A percentile compares a stretch with the other conserved stretches of the same genome.
Evolutionary conservation across 2,113 vertebrate species (phyloP).

Genomic region (Pongo pygmaeus): DNA sequence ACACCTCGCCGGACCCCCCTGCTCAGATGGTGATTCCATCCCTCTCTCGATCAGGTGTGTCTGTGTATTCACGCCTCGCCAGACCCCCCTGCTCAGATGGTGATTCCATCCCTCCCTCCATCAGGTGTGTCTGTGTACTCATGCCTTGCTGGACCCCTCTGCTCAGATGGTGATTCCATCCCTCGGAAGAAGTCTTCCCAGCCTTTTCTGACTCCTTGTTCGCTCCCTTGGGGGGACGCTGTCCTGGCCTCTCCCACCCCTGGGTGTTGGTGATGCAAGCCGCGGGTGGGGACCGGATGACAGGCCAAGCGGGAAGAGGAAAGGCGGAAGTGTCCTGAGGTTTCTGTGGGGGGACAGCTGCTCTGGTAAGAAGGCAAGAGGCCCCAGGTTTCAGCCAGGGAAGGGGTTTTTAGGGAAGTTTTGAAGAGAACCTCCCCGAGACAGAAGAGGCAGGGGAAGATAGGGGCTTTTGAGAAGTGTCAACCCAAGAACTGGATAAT

Average conservation of each 20-base stretch:
- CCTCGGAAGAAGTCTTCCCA: accelerated
- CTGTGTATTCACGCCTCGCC: too few relatives aligned
- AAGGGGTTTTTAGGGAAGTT: neutral
- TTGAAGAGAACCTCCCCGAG: accelerated
- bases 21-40: accelerated
- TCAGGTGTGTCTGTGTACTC: too few relatives aligned
- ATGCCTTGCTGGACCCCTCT: too few relatives aligned
- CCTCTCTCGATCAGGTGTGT: too few relatives aligned
- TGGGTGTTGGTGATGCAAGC: neutral
- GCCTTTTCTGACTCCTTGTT: neutral
- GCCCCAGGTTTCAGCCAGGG: neutral
- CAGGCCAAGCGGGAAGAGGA: neutral
- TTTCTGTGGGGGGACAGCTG: neutral
- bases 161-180: too few relatives aligned
- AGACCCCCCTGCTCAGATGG: too few relatives aligned
- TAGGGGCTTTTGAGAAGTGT: neutral
- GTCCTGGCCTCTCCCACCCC: accelerated
- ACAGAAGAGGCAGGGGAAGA: neutral
- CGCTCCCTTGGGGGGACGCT: neutral
- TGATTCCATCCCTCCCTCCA: too few relatives aligned
- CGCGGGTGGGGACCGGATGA: neutral
- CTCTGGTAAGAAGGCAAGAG: neutral
- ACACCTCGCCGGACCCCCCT: accelerated
- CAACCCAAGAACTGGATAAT: neutral
- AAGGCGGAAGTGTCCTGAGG: accelerated